These are phyloP conservation scores for Esox niger DNA, from an alignment of 2,113 vertebrate species.

Conservation along the genomic window DNA sequence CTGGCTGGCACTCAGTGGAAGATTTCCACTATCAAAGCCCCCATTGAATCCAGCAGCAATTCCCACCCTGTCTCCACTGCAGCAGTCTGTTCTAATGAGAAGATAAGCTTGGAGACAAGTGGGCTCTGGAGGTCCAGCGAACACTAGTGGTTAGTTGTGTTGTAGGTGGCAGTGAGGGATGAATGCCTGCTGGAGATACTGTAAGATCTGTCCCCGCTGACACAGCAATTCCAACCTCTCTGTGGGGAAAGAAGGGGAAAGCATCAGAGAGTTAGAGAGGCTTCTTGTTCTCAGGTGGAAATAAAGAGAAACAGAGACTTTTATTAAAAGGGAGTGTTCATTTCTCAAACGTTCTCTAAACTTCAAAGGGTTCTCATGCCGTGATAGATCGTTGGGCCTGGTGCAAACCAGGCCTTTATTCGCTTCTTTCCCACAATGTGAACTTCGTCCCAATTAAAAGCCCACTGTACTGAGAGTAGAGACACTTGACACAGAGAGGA, in stretches of 20 bases:
- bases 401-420: conserved; percentile 62
- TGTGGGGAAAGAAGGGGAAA: background rate
- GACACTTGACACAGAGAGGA: conserved; percentile 45
- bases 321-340: conserved; percentile 65
- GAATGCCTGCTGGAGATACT: too few relatives aligned
- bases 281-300: conserved; percentile 25
- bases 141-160: conserved; percentile 32
- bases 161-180: conserved; percentile 37
- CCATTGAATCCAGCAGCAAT: conserved; percentile 40
- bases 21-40: conserved; percentile 36
- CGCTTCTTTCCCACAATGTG: conserved; percentile 52
- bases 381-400: conserved; percentile 68
- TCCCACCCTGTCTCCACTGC: conserved; percentile 16
- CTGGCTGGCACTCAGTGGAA: conserved; percentile 31
- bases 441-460: conserved; percentile 69
- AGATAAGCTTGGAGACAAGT: conserved; percentile 37
- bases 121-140: background rate
- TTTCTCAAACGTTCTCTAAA: conserved; percentile 58
- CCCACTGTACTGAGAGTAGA: conserved; percentile 56
- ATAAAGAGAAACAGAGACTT: conserved; percentile 43
- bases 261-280: conserved; percentile 4
- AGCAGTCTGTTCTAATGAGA: conserved; percentile 50
- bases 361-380: conserved; percentile 64
- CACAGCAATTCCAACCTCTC: conserved; percentile 10
- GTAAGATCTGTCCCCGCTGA: background rate